A percentile compares a stretch with the other conserved stretches of the same genome.
Conservation (phyloP, 2,888 invertebrate genomes). For the Geophilus truncorum region DNA sequence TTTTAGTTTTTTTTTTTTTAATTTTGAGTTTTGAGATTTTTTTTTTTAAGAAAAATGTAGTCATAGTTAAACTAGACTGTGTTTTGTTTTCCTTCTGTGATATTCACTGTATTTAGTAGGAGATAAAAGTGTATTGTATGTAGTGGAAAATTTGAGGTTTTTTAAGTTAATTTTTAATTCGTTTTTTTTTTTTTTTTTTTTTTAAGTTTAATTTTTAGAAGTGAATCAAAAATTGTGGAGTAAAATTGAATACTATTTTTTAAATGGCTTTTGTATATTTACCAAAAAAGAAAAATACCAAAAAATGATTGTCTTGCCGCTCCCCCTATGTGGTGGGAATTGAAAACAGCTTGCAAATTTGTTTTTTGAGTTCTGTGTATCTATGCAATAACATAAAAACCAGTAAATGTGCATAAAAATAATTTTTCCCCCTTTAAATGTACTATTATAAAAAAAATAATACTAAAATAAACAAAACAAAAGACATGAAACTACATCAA, state of each 20-base stretch:
- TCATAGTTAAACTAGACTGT: neutral
- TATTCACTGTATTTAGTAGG: neutral
- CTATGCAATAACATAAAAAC: neutral
- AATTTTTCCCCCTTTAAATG: neutral
- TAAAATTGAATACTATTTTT: neutral
- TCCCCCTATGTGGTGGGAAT: neutral
- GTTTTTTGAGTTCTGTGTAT: neutral
- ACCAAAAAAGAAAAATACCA: neutral
- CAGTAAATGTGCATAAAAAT: neutral
- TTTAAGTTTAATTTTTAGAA: neutral
- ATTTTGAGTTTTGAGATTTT: neutral
- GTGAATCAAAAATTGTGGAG: slow-evolving; percentile 6
- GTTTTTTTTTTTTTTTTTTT: neutral
- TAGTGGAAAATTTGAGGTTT: no score
- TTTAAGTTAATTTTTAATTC: neutral
- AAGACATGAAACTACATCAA: slow-evolving; percentile 19
- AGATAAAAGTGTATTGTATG: neutral
- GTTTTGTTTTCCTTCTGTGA: slow-evolving; percentile 4
- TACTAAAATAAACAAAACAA: neutral
- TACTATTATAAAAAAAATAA: neutral
- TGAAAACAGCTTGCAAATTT: neutral
- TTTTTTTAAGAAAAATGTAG: no score
- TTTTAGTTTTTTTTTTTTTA: neutral
- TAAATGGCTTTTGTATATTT: slow-evolving; percentile 23
- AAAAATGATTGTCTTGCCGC: neutral